phyloP scores from a whole-genome alignment of 1,140 invertebrate genomes.

The Drosophila suzukii region DNA sequence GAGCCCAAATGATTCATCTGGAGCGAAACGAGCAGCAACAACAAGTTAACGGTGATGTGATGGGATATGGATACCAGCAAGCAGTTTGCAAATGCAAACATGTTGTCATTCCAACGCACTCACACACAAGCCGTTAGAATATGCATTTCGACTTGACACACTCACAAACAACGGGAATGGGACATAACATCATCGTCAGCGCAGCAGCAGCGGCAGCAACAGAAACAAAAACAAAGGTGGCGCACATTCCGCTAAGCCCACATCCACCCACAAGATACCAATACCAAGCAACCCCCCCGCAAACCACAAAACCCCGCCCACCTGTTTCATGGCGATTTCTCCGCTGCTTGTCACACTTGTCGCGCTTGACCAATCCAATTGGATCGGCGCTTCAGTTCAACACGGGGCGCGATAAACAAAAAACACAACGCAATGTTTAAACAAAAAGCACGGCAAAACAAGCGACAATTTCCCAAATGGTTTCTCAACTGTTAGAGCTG shows the following conservation, averaged over 20 bases:
- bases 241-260: constrained; percentile 1
- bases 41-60: constrained; percentile 21
- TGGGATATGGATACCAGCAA: constrained; percentile 25
- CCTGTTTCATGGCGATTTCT: constrained; percentile 67
- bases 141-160: constrained; percentile 36
- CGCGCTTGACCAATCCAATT: constrained; percentile 21
- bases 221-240: constrained; percentile 4
- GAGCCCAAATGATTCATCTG: constrained; percentile 61
- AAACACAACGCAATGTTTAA: constrained; percentile 23
- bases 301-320: constrained; percentile 32
- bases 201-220: constrained; percentile 9
- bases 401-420: constrained; percentile 15
- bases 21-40: constrained; percentile 33
- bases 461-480: constrained; percentile 3
- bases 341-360: constrained; percentile 18
- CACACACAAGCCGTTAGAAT: constrained; percentile 25
- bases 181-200: constrained; percentile 43
- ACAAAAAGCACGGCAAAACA: constrained; percentile 33
- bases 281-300: constrained; percentile 8
- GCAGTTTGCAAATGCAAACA: constrained; percentile 46
- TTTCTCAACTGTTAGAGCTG: constrained; percentile 2
- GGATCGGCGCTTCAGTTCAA: neutral
- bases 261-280: constrained; percentile 3
- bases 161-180: neutral
- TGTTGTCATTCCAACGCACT: constrained; percentile 47